These are phyloP conservation scores for Cynocephalus volans DNA, from an alignment of 2,113 vertebrate species.

Conservation along the genomic window DNA sequence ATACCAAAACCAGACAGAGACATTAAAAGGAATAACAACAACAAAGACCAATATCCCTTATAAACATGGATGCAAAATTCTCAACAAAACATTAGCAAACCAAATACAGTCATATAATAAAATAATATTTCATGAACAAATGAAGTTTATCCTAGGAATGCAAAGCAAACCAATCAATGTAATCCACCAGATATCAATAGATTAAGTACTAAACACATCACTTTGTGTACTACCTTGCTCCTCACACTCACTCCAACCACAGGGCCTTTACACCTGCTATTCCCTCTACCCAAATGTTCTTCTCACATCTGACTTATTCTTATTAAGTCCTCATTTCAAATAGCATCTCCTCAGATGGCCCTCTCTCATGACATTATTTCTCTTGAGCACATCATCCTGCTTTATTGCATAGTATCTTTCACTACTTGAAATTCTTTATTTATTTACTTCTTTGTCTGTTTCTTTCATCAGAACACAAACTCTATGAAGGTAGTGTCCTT, in stretches of 20 bases:
- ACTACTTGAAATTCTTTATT: not conserved
- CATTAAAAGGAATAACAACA: not conserved
- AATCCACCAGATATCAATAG: not conserved
- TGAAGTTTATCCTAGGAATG: not conserved
- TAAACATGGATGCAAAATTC: constrained; percentile 19
- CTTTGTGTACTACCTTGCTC: not conserved
- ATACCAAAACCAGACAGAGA: constrained; percentile 7
- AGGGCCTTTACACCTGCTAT: not conserved
- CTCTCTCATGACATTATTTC: not conserved
- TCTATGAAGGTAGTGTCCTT: not conserved
- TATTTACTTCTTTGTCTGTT: not conserved
- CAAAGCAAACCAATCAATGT: constrained; percentile 12
- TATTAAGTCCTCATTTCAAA: not conserved
- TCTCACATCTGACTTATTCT: not conserved
- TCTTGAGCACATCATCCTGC: not conserved
- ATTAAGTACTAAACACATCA: not conserved
- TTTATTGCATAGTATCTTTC: not conserved
- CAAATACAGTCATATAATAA: not conserved
- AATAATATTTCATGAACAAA: not conserved
- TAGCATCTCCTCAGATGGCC: not conserved
- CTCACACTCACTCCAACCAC: not conserved
- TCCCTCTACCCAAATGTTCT: not conserved
- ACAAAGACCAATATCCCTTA: not conserved
- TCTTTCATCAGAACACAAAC: not conserved
- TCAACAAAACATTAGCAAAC: constrained; percentile 28